Conservation (phyloP, 2,797 vertebrate genomes). For the Picus viridis region DNA sequence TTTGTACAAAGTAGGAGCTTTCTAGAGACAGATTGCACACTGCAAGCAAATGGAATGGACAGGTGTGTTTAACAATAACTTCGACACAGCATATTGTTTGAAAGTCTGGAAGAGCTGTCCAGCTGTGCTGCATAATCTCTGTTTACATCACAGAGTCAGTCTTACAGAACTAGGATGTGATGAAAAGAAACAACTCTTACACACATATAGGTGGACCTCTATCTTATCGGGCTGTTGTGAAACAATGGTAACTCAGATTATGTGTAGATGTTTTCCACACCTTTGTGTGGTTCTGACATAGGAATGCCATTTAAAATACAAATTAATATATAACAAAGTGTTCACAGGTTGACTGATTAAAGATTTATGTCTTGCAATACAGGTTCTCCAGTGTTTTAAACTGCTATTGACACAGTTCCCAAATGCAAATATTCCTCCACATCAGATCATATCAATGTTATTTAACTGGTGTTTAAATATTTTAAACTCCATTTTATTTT, state of each 20-base stretch:
- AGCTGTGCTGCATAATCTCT: slow-evolving; percentile 7
- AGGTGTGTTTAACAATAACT: slow-evolving; percentile 23
- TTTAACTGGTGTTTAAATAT: slow-evolving; percentile 37
- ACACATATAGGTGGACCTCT: not conserved
- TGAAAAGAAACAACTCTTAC: not conserved
- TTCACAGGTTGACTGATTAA: slow-evolving; percentile 10
- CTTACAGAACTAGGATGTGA: not conserved
- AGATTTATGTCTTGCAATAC: slow-evolving; percentile 23
- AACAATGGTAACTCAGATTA: not conserved
- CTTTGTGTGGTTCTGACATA: not conserved
- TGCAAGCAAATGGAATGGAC: not conserved
- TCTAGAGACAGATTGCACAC: not conserved
- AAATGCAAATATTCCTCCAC: not conserved
- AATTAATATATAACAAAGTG: slow-evolving; percentile 11
- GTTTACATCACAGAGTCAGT: slow-evolving; percentile 15
- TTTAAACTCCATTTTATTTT: slow-evolving; percentile 19
- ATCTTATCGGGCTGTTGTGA: not conserved
- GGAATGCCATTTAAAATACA: not conserved
- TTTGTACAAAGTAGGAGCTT: not conserved
- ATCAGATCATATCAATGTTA: slow-evolving; percentile 10
- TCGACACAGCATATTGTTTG: not conserved
- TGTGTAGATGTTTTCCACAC: not conserved
- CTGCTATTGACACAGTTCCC: slow-evolving; percentile 17
- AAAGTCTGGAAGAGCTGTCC: slow-evolving; percentile 5
- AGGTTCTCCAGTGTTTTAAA: not conserved